These are phyloP conservation scores for Bostrychus sinensis DNA, from an alignment of 2,113 vertebrate species.

Conservation along the genomic window DNA sequence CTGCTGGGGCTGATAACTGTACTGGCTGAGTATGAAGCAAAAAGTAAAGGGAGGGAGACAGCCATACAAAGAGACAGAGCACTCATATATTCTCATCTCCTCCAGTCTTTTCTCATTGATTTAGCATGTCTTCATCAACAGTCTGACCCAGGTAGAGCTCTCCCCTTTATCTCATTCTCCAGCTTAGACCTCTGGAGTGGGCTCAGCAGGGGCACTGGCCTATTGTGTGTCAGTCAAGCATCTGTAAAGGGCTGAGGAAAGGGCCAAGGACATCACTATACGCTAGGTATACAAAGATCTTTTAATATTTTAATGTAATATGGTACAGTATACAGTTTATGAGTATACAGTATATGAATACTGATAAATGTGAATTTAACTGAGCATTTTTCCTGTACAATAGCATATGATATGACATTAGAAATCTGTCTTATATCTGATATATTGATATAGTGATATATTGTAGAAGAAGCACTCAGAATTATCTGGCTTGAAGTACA, in stretches of 20 bases:
- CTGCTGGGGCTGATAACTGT: slow-evolving; percentile 72
- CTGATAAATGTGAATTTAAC: too few species aligned
- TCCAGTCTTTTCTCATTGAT: slow-evolving; percentile 75
- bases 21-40: slow-evolving; percentile 51
- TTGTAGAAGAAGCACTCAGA: slow-evolving; percentile 10
- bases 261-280: slow-evolving; percentile 18
- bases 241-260: slow-evolving; percentile 17
- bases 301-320: slow-evolving; percentile 10
- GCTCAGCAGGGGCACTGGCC: slow-evolving; percentile 41
- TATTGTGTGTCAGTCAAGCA: slow-evolving; percentile 54
- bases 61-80: slow-evolving; percentile 58
- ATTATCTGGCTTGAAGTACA: slow-evolving; percentile 40
- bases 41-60: slow-evolving; percentile 53
- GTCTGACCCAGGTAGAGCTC: slow-evolving; percentile 55
- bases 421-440: too few species aligned
- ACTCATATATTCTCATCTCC: slow-evolving; percentile 72
- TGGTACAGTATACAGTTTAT: too few species aligned
- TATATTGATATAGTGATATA: neutral
- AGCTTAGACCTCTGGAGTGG: slow-evolving; percentile 50
- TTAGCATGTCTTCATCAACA: slow-evolving; percentile 74
- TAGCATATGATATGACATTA: too few species aligned
- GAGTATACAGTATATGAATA: too few species aligned
- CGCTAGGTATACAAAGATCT: slow-evolving; percentile 16
- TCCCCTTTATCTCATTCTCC: slow-evolving; percentile 53
- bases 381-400: too few species aligned